A percentile compares a stretch with the other conserved stretches of the same genome.
Evolutionary conservation across 2,113 vertebrate species (phyloP).

Genomic region (Lagopus muta): DNA sequence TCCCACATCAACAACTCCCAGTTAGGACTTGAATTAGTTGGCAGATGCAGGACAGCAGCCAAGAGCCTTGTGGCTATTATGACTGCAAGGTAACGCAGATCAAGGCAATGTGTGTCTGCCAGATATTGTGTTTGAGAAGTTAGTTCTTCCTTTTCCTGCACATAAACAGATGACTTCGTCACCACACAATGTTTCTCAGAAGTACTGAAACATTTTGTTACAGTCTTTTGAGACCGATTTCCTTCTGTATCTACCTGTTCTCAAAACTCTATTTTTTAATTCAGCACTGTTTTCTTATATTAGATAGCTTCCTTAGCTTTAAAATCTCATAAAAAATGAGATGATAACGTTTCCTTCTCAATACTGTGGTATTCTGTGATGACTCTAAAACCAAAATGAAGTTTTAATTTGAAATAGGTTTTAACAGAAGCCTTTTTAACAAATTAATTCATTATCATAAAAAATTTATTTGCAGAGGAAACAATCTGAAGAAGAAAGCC

Average conservation of each 20-base stretch:
- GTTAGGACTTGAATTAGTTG: conserved; percentile 10
- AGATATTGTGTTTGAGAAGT: conserved; percentile 55
- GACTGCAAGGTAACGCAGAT: not conserved
- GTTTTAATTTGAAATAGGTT: not conserved
- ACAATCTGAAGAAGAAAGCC: not conserved
- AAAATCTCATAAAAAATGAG: not conserved
- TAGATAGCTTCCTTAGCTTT: not conserved
- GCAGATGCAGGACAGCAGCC: conserved; percentile 13
- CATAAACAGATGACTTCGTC: conserved; percentile 3
- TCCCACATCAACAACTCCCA: conserved; percentile 17
- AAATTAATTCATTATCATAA: not conserved
- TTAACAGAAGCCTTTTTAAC: not conserved
- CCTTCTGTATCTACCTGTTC: conserved; percentile 48
- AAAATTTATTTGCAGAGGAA: not conserved
- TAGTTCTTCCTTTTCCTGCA: conserved; percentile 59
- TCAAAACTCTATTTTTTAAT: not conserved
- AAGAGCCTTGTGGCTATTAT: not conserved
- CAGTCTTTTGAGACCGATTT: conserved; percentile 47
- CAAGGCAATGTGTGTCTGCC: conserved; percentile 21
- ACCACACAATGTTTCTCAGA: conserved; percentile 9
- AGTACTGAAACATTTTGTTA: conserved; percentile 37
- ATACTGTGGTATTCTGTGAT: not conserved
- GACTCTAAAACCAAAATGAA: not conserved
- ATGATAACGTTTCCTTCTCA: not conserved
- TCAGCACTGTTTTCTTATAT: not conserved